Conservation (phyloP, 2,888 invertebrate genomes). For the Xestoiulus laeticollis region DNA sequence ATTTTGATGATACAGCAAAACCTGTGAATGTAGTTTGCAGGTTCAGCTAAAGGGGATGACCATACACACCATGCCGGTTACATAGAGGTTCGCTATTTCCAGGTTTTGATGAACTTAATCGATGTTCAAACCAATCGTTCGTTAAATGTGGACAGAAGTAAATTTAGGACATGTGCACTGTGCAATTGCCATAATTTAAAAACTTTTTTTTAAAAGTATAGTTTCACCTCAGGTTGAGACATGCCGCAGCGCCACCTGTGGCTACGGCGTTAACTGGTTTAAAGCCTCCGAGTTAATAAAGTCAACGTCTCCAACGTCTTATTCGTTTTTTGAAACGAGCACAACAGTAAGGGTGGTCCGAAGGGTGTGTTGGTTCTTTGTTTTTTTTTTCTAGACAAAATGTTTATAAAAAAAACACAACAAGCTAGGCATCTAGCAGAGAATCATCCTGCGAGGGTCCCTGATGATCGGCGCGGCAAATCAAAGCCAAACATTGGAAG, state of each 20-base stretch:
- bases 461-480: background rate
- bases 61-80: no score
- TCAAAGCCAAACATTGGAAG: slow-evolving; percentile 13
- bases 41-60: no score
- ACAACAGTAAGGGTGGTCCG: background rate
- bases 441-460: background rate
- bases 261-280: background rate
- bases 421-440: background rate
- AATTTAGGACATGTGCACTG: no score
- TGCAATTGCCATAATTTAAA: no score
- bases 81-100: no score
- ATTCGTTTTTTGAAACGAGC: background rate
- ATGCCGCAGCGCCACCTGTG: background rate
- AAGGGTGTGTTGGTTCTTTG: background rate
- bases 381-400: background rate
- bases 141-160: no score
- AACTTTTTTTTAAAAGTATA: no score
- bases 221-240: no score
- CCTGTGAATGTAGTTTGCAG: no score
- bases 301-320: background rate
- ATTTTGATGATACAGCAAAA: no score
- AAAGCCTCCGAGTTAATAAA: background rate
- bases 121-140: no score
- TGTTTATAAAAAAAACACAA: background rate
- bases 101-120: no score